These are phyloP conservation scores for Tetramorium simillimum DNA, from an alignment of 1,140 invertebrate genomes.

Conservation along the genomic window DNA sequence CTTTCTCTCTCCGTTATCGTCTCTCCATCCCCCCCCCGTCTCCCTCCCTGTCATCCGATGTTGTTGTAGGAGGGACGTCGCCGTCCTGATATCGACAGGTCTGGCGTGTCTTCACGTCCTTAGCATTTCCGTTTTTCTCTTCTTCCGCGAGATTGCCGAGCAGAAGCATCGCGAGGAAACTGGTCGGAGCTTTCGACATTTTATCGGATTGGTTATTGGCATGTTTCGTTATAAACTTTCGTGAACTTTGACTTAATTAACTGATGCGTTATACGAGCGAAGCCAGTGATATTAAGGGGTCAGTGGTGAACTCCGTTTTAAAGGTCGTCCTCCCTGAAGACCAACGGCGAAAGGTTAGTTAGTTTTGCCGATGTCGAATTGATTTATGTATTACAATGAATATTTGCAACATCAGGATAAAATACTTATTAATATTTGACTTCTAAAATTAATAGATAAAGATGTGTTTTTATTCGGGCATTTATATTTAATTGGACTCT, in stretches of 20 bases:
- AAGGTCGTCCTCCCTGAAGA: slow-evolving; percentile 41
- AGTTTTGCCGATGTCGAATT: not conserved
- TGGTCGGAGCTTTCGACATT: slow-evolving; percentile 34
- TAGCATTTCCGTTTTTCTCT: slow-evolving; percentile 56
- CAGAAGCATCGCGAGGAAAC: slow-evolving; percentile 45
- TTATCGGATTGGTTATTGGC: slow-evolving; percentile 30
- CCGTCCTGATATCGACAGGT: slow-evolving; percentile 70
- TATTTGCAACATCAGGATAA: not conserved
- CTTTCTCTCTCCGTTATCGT: slow-evolving; percentile 24
- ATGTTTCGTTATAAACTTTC: slow-evolving; percentile 9
- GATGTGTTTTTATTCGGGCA: not conserved
- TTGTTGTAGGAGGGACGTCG: slow-evolving; percentile 63
- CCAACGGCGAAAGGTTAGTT: slow-evolving; percentile 36
- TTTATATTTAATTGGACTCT: not conserved
- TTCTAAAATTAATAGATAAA: not conserved
- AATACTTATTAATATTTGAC: not conserved
- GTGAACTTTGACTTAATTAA: slow-evolving; percentile 59
- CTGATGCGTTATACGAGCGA: not conserved
- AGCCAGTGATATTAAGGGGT: slow-evolving; percentile 48
- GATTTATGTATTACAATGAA: not conserved
- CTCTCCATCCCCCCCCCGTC: slow-evolving; percentile 27
- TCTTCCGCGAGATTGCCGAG: not conserved
- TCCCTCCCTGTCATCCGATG: slow-evolving; percentile 49
- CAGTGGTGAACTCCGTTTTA: slow-evolving; percentile 38
- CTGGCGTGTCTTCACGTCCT: slow-evolving; percentile 48